Evolutionary conservation across 2,113 vertebrate genomes (phyloP), one percentile per base, ranked within the genome.

Genomic region (Eonycteris spelaea): DNA sequence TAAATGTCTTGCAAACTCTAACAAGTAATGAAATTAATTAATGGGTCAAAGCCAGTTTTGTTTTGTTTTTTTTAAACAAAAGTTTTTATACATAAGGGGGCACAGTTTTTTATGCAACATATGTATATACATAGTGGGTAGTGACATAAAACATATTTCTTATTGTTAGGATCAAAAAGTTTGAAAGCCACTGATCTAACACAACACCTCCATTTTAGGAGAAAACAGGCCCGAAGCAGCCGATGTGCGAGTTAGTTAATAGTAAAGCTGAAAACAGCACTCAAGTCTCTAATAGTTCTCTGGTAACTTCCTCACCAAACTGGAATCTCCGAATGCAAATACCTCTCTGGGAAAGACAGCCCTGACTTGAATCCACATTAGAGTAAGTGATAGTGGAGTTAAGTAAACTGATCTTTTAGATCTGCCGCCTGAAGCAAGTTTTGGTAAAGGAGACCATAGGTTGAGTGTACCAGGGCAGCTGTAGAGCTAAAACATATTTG

Each of bases 271-370:
- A 85, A 63, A 30, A 63, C 5, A 57, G 24, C 33, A 45, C 21
- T 53, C 63, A 40, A 57, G 43, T 77, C 74, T 95, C 24, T 94
- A 94, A 95, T 51, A 80, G 40, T 65, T 57, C 65, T 88, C 94
- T 84, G 86, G 21, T 91, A 84, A 97, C 95, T 93, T 95, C 65
- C 95, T 92, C 80, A 92, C 96, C 95, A 93, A 96, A 95, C 80
- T 7, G 1, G 84, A 90, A 82, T 95, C 90, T 85, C 93, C 53
- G 80, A 90, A 93, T 9, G 33, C 59, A 91, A 91, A 80, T 30
- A 65, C 13, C 55, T 84, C 55, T 84, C 92, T 94, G 89, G 70
- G 86, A 93, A 97, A 92, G 79, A 70, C 24, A 86, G 73, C 19
- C 7, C 35, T 38, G 75, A 82, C 84, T 86, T 59, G 65, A 83